Conservation (phyloP, 1,140 invertebrate genomes). For the Aphaenogaster rudis region DNA sequence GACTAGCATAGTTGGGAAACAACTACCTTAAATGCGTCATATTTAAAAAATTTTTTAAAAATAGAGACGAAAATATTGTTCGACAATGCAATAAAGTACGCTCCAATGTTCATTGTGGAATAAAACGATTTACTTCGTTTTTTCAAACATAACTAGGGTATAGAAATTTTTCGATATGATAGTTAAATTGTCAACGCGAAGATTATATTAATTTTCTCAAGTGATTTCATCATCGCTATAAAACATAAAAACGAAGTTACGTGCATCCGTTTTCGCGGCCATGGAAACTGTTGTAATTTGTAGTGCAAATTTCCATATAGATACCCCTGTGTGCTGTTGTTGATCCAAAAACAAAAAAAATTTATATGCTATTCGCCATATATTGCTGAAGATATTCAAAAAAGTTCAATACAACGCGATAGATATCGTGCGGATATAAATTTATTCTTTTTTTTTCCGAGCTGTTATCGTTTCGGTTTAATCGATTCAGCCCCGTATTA, state of each 20-base stretch:
- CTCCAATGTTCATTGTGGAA: not conserved
- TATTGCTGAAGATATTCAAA: constrained; percentile 61
- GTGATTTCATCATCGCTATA: constrained; percentile 16
- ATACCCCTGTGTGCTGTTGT: constrained; percentile 6
- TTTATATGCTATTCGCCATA: constrained; percentile 46
- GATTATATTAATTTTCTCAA: constrained; percentile 42
- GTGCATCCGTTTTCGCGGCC: not conserved
- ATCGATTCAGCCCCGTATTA: constrained; percentile 53
- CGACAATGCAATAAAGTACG: not conserved
- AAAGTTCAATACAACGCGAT: constrained; percentile 53
- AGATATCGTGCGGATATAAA: constrained; percentile 49
- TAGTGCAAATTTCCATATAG: constrained; percentile 58
- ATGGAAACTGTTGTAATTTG: constrained; percentile 54
- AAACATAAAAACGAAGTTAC: not conserved
- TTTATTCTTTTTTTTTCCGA: constrained; percentile 49
- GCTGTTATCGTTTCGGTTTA: constrained; percentile 57
- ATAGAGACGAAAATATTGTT: not conserved
- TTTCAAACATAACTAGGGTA: not conserved
- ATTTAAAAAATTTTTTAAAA: constrained; percentile 5
- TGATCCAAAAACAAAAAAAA: constrained; percentile 43
- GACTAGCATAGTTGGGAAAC: too few species aligned
- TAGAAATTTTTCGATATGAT: not conserved
- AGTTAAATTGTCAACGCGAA: not conserved
- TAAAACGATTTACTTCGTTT: not conserved
- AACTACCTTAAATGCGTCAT: too few species aligned